A percentile compares a stretch with the other conserved stretches of the same genome.
Evolutionary conservation across 23 tunicate genomes (phyloP).

Genomic region (Corella eumyota): DNA sequence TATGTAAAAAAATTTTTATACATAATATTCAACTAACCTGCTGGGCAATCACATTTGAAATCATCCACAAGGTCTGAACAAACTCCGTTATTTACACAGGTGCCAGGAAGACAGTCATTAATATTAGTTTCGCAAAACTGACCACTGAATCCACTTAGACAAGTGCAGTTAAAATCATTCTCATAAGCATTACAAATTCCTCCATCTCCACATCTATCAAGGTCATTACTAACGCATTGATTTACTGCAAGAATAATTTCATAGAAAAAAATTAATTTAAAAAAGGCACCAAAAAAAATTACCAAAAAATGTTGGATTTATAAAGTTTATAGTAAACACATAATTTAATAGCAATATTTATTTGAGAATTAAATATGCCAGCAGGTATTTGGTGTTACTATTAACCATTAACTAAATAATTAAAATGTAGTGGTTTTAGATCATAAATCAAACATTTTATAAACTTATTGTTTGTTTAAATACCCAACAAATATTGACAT

Average conservation of each 20-base stretch:
- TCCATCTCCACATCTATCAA: constrained; percentile 41
- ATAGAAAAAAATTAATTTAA: not conserved
- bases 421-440: no score
- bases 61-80: constrained; percentile 40
- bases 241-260: constrained; percentile 32
- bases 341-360: no score
- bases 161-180: constrained; percentile 37
- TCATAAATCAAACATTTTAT: no score
- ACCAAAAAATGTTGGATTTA: no score
- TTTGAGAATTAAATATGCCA: no score
- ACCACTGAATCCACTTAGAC: constrained; percentile 55
- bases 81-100: constrained; percentile 56
- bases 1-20: no score
- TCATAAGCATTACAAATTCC: constrained; percentile 27
- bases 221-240: constrained; percentile 24
- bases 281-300: no score
- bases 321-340: no score
- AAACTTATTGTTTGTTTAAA: no score
- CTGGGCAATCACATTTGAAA: constrained; percentile 33
- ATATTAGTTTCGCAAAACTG: constrained; percentile 42
- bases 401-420: no score
- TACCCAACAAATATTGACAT: no score
- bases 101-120: constrained; percentile 36
- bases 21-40: constrained; percentile 54
- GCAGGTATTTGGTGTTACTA: no score